phyloP scores from a whole-genome alignment of 1,140 invertebrate genomes.

The Micrasema longulum region DNA sequence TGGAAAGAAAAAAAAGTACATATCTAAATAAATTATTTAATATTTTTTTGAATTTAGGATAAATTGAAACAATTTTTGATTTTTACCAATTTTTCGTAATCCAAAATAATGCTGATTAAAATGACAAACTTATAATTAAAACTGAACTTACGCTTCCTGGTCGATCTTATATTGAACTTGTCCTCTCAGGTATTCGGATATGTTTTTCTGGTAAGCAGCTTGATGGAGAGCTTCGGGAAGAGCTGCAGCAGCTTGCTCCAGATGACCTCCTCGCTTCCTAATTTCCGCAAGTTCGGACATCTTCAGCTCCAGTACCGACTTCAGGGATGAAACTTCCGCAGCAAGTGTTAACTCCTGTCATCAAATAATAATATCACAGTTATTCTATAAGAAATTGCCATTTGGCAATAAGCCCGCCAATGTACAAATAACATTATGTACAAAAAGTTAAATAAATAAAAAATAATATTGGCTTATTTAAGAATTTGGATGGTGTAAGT shows the following conservation, averaged over 20 bases:
- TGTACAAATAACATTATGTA: too few relatives aligned
- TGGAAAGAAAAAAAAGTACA: constrained; percentile 60
- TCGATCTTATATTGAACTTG: constrained; percentile 30
- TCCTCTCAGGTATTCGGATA: constrained; percentile 75
- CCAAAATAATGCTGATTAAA: neutral
- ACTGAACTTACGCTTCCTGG: constrained; percentile 38
- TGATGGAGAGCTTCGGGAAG: constrained; percentile 69
- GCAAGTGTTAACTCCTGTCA: constrained; percentile 60
- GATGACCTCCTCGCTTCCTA: constrained; percentile 74
- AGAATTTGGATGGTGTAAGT: too few relatives aligned
- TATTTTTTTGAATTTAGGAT: too few relatives aligned
- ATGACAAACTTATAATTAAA: neutral
- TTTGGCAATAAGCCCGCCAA: too few relatives aligned
- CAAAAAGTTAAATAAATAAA: too few relatives aligned
- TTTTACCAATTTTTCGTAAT: constrained; percentile 8
- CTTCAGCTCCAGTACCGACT: constrained; percentile 81
- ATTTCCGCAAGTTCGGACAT: constrained; percentile 78
- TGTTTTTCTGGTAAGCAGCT: constrained; percentile 58
- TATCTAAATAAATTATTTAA: too few relatives aligned
- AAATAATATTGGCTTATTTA: too few relatives aligned
- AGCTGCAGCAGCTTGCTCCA: constrained; percentile 69
- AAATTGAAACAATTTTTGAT: too few relatives aligned
- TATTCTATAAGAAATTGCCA: too few relatives aligned
- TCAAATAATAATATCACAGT: constrained; percentile 1
- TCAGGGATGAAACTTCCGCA: constrained; percentile 79